Conservation (phyloP, 92 coral and sea anemone species). For the Hydrozoanthus gracilis region DNA sequence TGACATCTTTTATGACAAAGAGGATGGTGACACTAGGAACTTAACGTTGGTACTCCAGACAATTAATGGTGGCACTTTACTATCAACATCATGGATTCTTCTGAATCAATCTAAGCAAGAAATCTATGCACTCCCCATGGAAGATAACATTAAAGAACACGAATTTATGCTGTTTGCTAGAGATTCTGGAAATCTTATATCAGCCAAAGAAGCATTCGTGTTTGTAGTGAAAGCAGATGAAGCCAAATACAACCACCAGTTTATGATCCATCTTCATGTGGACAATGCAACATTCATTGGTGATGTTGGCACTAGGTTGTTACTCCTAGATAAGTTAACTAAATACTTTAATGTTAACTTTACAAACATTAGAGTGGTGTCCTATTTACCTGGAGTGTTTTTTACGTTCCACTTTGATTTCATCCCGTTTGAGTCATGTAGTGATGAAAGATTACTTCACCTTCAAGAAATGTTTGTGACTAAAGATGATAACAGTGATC, state of each 20-base stretch:
- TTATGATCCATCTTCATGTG: constrained; percentile 64
- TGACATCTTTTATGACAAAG: constrained; percentile 73
- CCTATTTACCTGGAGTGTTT: constrained; percentile 72
- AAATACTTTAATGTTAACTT: constrained; percentile 71
- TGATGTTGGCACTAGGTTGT: constrained; percentile 76
- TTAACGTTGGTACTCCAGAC: constrained; percentile 69
- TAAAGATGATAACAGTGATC: constrained; percentile 60
- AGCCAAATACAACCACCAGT: constrained; percentile 66
- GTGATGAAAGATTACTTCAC: constrained; percentile 22
- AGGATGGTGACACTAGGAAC: constrained; percentile 79
- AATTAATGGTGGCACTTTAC: constrained; percentile 46
- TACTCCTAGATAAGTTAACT: constrained; percentile 71
- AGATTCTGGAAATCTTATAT: constrained; percentile 73
- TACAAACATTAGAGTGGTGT: constrained; percentile 72
- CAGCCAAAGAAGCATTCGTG: constrained; percentile 69
- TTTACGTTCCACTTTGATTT: constrained; percentile 77
- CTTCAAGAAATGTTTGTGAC: constrained; percentile 52
- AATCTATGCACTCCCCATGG: constrained; percentile 79
- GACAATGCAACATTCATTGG: constrained; percentile 75
- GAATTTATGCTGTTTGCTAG: constrained; percentile 72
- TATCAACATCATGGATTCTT: constrained; percentile 78
- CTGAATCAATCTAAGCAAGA: constrained; percentile 67
- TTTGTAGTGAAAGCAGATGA: constrained; percentile 69
- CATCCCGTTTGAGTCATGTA: constrained; percentile 69
- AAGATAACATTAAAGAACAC: constrained; percentile 48